Evolutionary conservation across 1,140 invertebrate species (phyloP).

Genomic region (Papilio polyxenes): DNA sequence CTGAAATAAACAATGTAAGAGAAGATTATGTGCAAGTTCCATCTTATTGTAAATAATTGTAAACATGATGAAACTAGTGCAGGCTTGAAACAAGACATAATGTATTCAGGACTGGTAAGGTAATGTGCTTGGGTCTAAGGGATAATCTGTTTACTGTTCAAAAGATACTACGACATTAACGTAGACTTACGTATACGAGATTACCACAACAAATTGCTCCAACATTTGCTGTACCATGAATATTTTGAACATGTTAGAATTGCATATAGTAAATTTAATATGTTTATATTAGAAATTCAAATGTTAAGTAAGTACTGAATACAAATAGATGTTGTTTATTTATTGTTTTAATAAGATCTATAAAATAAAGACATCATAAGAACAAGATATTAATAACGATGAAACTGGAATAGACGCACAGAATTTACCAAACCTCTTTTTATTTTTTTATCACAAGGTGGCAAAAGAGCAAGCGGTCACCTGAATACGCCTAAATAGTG

Average conservation of each 20-base stretch:
- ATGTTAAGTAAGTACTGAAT: not conserved
- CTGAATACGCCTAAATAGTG: too few species aligned
- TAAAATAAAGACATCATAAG: too few species aligned
- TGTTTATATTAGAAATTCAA: not conserved
- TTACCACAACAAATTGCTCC: slow-evolving; percentile 15
- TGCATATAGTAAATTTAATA: not conserved
- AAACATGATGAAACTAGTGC: not conserved
- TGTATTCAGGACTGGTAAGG: slow-evolving; percentile 17
- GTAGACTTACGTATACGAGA: not conserved
- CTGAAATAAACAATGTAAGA: not conserved
- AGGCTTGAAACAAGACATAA: slow-evolving; percentile 21
- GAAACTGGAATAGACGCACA: not conserved
- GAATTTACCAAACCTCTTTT: not conserved
- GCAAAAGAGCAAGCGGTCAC: too few species aligned
- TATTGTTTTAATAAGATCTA: too few species aligned
- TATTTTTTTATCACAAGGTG: too few species aligned
- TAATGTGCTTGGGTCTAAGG: slow-evolving; percentile 11
- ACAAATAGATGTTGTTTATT: too few species aligned
- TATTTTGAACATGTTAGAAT: not conserved
- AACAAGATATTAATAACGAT: too few species aligned
- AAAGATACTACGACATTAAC: slow-evolving; percentile 23
- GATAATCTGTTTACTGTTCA: slow-evolving; percentile 29
- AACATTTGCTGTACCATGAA: not conserved
- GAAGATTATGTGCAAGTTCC: too few species aligned
- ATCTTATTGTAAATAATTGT: not conserved